phyloP scores from a whole-genome alignment of 2,797 vertebrate genomes.

The Spheniscus humboldti region DNA sequence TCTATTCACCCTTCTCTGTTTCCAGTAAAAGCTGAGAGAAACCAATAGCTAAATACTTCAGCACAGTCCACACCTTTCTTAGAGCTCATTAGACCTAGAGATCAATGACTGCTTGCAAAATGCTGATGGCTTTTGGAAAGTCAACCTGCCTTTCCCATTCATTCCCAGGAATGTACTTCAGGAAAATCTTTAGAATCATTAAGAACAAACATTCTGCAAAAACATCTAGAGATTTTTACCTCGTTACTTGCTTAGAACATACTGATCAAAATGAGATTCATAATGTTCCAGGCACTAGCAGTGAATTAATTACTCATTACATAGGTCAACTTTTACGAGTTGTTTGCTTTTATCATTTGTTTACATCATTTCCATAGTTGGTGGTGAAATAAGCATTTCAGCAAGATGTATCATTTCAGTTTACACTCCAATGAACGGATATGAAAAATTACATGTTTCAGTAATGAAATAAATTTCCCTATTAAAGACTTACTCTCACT shows the following conservation, averaged over 20 bases:
- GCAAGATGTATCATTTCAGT: background rate
- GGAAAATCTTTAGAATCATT: background rate
- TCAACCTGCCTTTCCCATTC: background rate
- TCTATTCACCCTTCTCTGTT: background rate
- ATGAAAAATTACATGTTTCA: background rate
- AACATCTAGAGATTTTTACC: background rate
- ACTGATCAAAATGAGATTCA: background rate
- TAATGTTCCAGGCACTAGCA: background rate
- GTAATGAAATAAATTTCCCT: slow-evolving; percentile 9
- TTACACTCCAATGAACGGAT: background rate
- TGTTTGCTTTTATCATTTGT: background rate
- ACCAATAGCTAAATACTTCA: background rate
- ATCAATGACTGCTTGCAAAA: background rate
- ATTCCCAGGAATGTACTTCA: background rate
- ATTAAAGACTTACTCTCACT: slow-evolving; percentile 12
- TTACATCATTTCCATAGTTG: background rate
- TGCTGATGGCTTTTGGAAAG: background rate
- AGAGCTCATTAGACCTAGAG: background rate
- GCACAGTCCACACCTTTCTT: background rate
- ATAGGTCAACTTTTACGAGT: background rate
- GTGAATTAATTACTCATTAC: background rate
- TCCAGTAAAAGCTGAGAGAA: background rate
- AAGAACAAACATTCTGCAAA: background rate
- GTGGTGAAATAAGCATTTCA: background rate
- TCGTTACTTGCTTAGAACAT: background rate